phyloP scores from a whole-genome alignment of 2,113 vertebrate genomes.

The Eurystomus gularis region DNA sequence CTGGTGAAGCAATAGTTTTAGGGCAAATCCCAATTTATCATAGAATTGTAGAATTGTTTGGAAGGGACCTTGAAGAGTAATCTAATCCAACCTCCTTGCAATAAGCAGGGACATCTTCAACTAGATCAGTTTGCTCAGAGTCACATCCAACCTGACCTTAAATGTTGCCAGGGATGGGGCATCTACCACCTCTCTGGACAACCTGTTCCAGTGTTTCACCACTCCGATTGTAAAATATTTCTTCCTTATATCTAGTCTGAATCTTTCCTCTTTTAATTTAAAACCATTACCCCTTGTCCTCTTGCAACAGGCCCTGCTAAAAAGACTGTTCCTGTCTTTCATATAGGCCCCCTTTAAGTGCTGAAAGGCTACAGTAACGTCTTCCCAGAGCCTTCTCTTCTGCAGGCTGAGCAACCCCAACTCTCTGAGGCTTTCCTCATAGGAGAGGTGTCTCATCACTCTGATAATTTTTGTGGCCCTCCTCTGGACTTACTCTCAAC shows the following conservation, averaged over 20 bases:
- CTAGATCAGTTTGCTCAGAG: background rate
- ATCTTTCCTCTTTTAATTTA: background rate
- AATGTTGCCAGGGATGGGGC: background rate
- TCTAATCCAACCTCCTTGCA: background rate
- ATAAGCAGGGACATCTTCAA: too few relatives aligned
- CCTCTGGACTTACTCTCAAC: background rate
- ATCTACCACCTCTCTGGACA: background rate
- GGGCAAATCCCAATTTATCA: background rate
- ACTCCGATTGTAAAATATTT: background rate
- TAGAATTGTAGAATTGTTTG: background rate
- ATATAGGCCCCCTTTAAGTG: background rate
- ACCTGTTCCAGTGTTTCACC: background rate
- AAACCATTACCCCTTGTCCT: background rate
- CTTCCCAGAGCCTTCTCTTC: background rate
- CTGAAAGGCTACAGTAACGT: background rate
- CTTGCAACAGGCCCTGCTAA: background rate
- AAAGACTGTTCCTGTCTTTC: background rate
- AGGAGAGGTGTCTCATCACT: background rate
- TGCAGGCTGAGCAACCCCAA: background rate
- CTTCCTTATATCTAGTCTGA: background rate
- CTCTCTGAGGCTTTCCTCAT: background rate
- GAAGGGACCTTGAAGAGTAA: background rate
- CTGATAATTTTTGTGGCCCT: rapidly evolving
- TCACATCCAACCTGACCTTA: background rate
- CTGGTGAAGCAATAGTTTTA: background rate